These are phyloP conservation scores for Pelusios castaneus DNA, from an alignment of 2,113 vertebrate genomes.

Conservation along the genomic window DNA sequence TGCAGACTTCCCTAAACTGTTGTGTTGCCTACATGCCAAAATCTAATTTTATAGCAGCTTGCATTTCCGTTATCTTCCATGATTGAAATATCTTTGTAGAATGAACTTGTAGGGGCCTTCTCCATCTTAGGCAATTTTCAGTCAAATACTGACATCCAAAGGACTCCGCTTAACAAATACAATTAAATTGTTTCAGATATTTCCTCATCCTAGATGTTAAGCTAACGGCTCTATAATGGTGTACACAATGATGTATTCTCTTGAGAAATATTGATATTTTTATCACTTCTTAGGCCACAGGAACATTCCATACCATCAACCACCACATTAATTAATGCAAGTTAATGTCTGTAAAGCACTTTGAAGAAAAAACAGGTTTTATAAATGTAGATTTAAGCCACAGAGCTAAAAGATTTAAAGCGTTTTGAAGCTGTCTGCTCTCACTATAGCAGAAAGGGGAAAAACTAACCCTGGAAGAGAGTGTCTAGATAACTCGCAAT, in stretches of 20 bases:
- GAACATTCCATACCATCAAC: background rate
- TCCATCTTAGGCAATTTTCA: background rate
- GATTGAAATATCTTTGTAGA: background rate
- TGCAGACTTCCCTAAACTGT: background rate
- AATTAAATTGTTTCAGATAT: background rate
- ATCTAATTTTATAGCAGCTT: background rate
- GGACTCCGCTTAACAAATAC: background rate
- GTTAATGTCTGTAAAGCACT: background rate
- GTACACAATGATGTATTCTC: background rate
- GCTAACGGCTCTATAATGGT: background rate
- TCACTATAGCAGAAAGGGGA: background rate
- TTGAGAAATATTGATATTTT: background rate
- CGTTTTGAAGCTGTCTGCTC: background rate
- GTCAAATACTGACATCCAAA: background rate
- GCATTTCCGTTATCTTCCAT: background rate
- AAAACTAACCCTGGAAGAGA: background rate
- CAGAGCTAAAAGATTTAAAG: background rate
- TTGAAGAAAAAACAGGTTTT: background rate
- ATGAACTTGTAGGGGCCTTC: background rate
- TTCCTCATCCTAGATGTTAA: background rate
- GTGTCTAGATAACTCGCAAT: background rate
- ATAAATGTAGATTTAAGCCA: background rate
- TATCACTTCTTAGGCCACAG: background rate
- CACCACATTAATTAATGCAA: background rate
- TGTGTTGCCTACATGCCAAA: background rate